Evolutionary conservation across 2,888 invertebrate genomes (phyloP).

Genomic region (Petrolisthes cinctipes): DNA sequence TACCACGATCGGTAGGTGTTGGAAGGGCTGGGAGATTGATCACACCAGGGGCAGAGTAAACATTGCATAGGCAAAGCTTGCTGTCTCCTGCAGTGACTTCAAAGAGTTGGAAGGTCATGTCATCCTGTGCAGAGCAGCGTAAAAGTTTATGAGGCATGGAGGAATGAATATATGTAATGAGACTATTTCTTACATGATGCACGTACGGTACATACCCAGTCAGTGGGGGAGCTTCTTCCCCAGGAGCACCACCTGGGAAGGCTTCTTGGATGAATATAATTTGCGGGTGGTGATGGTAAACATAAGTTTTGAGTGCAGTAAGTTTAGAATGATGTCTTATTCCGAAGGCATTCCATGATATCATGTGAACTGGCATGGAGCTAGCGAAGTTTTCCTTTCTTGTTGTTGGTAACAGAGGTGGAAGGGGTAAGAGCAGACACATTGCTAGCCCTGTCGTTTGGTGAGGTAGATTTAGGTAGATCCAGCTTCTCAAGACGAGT

Average conservation of each 20-base stretch:
- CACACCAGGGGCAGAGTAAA: background rate
- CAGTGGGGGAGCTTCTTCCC: conserved; percentile 18
- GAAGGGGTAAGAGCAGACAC: background rate
- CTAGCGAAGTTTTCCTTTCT: conserved; percentile 6
- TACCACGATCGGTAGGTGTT: too few species aligned
- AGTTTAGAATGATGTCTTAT: background rate
- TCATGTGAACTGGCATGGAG: conserved; percentile 10
- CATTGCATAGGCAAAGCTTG: conserved; percentile 17
- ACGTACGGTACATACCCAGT: background rate
- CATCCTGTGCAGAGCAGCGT: conserved; percentile 6
- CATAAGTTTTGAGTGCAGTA: background rate
- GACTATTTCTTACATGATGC: background rate
- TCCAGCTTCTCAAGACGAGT: background rate
- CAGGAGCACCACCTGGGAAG: background rate
- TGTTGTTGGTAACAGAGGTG: background rate
- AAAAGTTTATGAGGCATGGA: conserved; percentile 22
- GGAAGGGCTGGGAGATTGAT: conserved; percentile 3
- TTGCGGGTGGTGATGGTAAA: conserved; percentile 5
- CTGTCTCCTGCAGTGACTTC: background rate
- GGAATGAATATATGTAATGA: conserved; percentile 17
- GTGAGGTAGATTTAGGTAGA: background rate
- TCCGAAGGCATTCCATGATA: background rate
- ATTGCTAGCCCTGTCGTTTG: background rate
- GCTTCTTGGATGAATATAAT: background rate
- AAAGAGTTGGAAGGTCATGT: conserved; percentile 20